Base-by-base conservation (phyloP, 2,888 invertebrate genomes). In the Gastrophysa polygoni region DNA sequence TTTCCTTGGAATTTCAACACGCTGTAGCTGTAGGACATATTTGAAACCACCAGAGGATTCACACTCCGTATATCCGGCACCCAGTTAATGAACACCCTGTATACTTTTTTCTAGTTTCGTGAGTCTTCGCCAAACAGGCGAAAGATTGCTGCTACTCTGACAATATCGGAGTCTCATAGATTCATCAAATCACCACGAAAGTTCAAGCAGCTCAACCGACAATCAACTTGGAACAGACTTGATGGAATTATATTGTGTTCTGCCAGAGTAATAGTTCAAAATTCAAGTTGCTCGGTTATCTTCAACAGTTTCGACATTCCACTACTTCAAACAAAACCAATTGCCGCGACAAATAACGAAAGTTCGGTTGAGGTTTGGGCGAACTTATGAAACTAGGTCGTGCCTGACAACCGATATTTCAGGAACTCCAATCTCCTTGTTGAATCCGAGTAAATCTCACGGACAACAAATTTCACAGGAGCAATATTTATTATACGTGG, bases 281-380 rank as follows among this genome's bases (percentile, higher is more conserved):
- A 46, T 38, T 34, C 32, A 52, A 59, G 29, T 59, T 44, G 38
- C 48, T 48, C 17, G 34, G 47, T 47, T 32, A 59, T 52, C 44
- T 51, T 28, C 44, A 51, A 47, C 49, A 32, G 46, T 59, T 52
- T 43, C 17, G 38, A 52, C 59, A 54, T 59, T 54, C 52, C 52
- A 46, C 18, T 52, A 59, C 47, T 20, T 44, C 52, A 24, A 21
- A 54, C 59, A 34, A 46, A 59, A 59, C 47, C 47, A 59, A 59
- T 47, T 52, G 38, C 24, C 52, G 34, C 47, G 52, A 59, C 59
- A 54, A 59, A 59, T 59, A 59, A 52, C 54, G 46, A 34, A 59
- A 59, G 47, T 59, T 59, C 14, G 46, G 20, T 59, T 59, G 54
- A 44, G 54, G 43, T 54, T 46, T 20, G 18, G 17, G 51, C 20